Evolutionary conservation across 2,888 invertebrate species (phyloP).

Genomic region (Pandemis heparana): DNA sequence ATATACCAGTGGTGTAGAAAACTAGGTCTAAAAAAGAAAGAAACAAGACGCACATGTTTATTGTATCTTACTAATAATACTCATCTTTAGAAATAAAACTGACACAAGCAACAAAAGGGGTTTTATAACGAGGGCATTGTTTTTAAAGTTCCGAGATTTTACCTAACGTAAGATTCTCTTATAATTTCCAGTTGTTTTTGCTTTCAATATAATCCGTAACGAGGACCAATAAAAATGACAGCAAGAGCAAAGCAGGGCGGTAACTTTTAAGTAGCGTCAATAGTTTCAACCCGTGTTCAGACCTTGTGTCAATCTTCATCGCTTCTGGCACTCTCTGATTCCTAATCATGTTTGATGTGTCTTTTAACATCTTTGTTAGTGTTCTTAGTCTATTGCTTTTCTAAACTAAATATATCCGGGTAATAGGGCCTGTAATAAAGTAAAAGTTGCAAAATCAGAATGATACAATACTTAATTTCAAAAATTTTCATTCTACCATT

Average conservation of each 20-base stretch:
- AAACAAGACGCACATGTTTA: no score
- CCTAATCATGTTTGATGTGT: constrained; percentile 32
- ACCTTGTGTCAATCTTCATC: constrained; percentile 64
- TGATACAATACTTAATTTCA: no score
- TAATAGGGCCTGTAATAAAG: no score
- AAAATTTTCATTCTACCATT: no score
- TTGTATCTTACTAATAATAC: no score
- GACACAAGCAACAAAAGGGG: no score
- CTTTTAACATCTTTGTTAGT: constrained; percentile 7
- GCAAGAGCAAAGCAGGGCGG: constrained; percentile 17
- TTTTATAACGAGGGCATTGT: no score
- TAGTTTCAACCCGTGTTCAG: constrained; percentile 21
- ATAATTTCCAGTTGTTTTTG: not conserved
- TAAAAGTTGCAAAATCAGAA: no score
- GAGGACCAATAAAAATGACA: constrained; percentile 39
- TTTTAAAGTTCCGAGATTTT: not conserved
- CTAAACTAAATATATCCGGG: not conserved
- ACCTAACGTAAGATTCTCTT: not conserved
- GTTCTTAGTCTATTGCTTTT: not conserved
- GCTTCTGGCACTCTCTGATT: constrained; percentile 57
- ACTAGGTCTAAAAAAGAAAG: no score
- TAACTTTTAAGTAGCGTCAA: constrained; percentile 32
- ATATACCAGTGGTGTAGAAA: no score
- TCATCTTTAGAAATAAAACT: no score
- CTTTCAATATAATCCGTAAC: constrained; percentile 26